phyloP scores from a whole-genome alignment of 2,113 vertebrate species.

The Glaucidium brasilianum region DNA sequence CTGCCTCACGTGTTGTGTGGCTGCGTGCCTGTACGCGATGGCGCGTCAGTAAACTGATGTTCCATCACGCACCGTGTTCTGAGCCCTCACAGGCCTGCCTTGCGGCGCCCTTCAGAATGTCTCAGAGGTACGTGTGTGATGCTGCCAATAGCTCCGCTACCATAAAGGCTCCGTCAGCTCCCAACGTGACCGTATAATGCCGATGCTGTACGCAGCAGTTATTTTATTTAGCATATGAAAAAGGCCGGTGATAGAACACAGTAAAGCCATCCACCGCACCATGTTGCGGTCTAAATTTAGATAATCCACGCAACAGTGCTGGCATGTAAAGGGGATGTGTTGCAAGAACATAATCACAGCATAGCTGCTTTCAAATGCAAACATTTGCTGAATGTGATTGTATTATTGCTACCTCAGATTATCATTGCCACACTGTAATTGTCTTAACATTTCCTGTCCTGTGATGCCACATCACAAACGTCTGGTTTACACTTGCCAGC shows the following conservation, averaged over 20 bases:
- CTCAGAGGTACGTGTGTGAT: accelerated
- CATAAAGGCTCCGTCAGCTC: accelerated
- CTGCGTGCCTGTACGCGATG: accelerated
- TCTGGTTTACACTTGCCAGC: not conserved
- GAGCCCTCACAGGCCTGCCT: accelerated
- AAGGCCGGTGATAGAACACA: not conserved
- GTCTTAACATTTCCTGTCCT: slow-evolving; percentile 1
- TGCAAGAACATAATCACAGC: not conserved
- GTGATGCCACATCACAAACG: not conserved
- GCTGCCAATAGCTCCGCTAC: accelerated
- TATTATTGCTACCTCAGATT: not conserved
- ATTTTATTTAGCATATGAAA: accelerated
- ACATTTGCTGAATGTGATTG: not conserved
- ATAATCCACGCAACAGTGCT: not conserved
- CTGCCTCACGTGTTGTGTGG: accelerated
- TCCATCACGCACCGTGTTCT: accelerated
- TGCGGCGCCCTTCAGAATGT: accelerated
- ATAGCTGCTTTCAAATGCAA: not conserved
- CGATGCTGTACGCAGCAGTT: accelerated
- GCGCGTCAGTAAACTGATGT: accelerated
- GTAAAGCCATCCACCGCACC: not conserved
- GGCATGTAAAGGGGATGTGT: not conserved
- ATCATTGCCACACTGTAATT: not conserved
- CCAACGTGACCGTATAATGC: accelerated
- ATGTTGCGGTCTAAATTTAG: not conserved